Conservation (phyloP, 2,888 invertebrate species). For the Drosophila heteroneura region DNA sequence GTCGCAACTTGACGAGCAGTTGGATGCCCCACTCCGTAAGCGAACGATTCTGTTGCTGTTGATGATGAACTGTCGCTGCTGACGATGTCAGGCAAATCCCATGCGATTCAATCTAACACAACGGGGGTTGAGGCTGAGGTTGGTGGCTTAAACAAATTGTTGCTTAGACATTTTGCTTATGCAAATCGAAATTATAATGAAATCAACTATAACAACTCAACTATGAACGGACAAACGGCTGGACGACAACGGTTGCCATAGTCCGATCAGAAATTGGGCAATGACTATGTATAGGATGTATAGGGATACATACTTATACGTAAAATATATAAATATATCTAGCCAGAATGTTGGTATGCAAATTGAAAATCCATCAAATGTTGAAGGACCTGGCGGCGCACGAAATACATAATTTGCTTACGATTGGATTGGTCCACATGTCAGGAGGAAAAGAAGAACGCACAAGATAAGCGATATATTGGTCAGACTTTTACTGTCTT, state of each 20-base stretch:
- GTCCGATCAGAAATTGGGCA: conserved; percentile 10
- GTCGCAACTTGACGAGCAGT: conserved; percentile 40
- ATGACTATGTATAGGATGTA: not conserved
- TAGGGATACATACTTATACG: not conserved
- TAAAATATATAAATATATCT: not conserved
- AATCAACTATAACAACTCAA: conserved; percentile 70
- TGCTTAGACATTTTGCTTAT: conserved; percentile 77
- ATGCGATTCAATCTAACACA: conserved; percentile 45
- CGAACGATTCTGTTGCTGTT: conserved; percentile 1
- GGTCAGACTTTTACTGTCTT: conserved; percentile 47
- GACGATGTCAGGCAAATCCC: conserved; percentile 65
- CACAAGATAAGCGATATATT: conserved; percentile 55
- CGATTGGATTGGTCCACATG: conserved; percentile 42
- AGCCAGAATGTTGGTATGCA: conserved; percentile 2
- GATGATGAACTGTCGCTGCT: conserved; percentile 45
- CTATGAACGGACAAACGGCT: conserved; percentile 13
- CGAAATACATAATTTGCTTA: conserved; percentile 40
- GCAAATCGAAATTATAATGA: conserved; percentile 82
- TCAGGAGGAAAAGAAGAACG: conserved; percentile 36
- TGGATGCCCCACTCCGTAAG: conserved; percentile 6
- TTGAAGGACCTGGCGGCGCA: conserved; percentile 16
- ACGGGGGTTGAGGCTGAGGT: conserved; percentile 5
- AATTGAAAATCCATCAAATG: conserved; percentile 44
- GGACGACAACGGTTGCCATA: conserved; percentile 13
- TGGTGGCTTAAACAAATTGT: conserved; percentile 50